Percentiles rank a stretch among this genome's conserved stretches.
These are phyloP conservation scores for Mythimna pallens DNA, from an alignment of 2,888 invertebrate genomes.

Conservation along the genomic window DNA sequence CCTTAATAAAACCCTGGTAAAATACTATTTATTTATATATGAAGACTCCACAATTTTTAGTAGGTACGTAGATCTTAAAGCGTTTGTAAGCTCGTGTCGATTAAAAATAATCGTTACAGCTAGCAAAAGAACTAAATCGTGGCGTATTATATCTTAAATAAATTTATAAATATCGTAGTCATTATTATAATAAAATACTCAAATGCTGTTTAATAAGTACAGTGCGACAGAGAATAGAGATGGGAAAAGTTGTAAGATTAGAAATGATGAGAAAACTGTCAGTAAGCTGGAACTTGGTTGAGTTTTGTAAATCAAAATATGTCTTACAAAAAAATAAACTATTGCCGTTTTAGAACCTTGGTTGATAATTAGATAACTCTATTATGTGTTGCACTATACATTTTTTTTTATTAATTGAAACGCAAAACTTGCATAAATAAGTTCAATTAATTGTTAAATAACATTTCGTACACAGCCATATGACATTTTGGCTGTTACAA, in stretches of 20 bases:
- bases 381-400: slow-evolving; percentile 63
- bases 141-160: slow-evolving; percentile 60
- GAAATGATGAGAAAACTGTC: slow-evolving; percentile 34
- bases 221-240: slow-evolving; percentile 65
- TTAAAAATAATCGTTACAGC: slow-evolving; percentile 75
- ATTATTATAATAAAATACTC: slow-evolving; percentile 67
- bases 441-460: slow-evolving; percentile 66
- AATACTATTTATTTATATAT: slow-evolving; percentile 41
- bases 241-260: slow-evolving; percentile 8
- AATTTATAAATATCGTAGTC: slow-evolving; percentile 46
- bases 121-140: slow-evolving; percentile 76
- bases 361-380: slow-evolving; percentile 34
- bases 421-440: slow-evolving; percentile 63
- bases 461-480: slow-evolving; percentile 78
- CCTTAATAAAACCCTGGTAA: slow-evolving; percentile 49
- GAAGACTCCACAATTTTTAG: slow-evolving; percentile 59
- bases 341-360: slow-evolving; percentile 2
- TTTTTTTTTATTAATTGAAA: slow-evolving; percentile 32
- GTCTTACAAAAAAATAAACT: slow-evolving; percentile 16
- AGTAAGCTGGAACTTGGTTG: slow-evolving; percentile 24
- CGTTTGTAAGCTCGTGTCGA: slow-evolving; percentile 83
- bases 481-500: slow-evolving; percentile 77
- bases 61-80: slow-evolving; percentile 76
- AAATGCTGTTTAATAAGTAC: slow-evolving; percentile 67
- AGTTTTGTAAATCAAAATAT: too few species aligned